Evolutionary conservation across 53 echinoderm and acorn worm species (phyloP).

Genomic region (Paelopatides confundens): DNA sequence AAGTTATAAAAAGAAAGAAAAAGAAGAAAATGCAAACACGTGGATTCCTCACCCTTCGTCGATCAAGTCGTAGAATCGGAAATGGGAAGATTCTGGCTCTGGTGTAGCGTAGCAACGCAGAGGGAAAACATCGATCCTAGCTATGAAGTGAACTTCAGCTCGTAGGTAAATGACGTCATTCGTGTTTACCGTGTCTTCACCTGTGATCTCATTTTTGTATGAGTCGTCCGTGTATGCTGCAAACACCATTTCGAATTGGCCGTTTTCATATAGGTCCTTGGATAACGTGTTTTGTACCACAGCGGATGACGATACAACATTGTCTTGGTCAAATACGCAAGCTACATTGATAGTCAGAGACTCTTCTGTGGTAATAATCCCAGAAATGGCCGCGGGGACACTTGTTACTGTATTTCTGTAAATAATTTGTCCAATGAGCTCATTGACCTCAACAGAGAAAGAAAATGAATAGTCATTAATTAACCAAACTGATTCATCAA

Average conservation of each 20-base stretch:
- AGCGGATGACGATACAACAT: slow-evolving; percentile 10
- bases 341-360: slow-evolving; percentile 2
- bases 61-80: not conserved
- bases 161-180: not conserved
- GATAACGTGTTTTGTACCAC: not conserved
- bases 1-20: too few relatives aligned
- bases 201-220: not conserved
- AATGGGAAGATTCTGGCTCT: not conserved
- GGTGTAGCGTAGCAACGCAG: slow-evolving; percentile 24
- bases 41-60: slow-evolving; percentile 11
- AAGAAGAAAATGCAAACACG: too few relatives aligned
- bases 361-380: not conserved
- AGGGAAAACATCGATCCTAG: not conserved
- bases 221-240: not conserved
- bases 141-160: slow-evolving; percentile 1
- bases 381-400: not conserved
- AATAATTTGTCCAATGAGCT: not conserved
- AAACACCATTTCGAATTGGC: not conserved
- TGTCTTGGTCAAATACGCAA: slow-evolving; percentile 33
- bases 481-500: too few relatives aligned
- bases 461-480: too few relatives aligned
- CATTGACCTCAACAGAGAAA: not conserved
- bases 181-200: not conserved
- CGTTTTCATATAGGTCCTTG: not conserved
- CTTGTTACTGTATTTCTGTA: not conserved